Conservation (phyloP, 2,888 invertebrate species). For the Biston stratarius region DNA sequence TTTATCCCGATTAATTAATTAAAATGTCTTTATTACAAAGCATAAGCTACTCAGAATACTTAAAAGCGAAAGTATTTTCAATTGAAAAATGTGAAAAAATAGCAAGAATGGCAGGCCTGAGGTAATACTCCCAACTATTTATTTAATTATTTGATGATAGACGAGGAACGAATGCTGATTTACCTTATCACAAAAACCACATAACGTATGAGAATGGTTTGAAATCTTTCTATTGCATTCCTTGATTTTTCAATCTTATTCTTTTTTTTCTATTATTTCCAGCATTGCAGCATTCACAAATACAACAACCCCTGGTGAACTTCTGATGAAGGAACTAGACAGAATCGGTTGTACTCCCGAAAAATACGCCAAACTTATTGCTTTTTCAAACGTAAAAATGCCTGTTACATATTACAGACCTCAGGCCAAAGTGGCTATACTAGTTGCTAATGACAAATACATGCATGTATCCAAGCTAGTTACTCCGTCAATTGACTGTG, state of each 20-base stretch:
- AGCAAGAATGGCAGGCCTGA: slow-evolving; percentile 67
- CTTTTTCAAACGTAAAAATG: slow-evolving; percentile 56
- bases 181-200: no score
- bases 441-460: slow-evolving; percentile 79
- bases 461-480: slow-evolving; percentile 69
- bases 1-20: no score
- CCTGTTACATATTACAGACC: slow-evolving; percentile 70
- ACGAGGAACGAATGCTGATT: no score
- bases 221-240: no score
- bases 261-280: slow-evolving; percentile 16
- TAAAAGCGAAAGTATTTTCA: slow-evolving; percentile 61
- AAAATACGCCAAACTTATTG: slow-evolving; percentile 60
- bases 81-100: slow-evolving; percentile 71
- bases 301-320: slow-evolving; percentile 67
- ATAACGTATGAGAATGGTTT: background rate
- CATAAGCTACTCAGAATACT: slow-evolving; percentile 70
- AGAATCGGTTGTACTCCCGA: slow-evolving; percentile 62
- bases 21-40: slow-evolving; percentile 70
- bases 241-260: background rate
- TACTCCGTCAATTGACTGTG: slow-evolving; percentile 78
- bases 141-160: no score
- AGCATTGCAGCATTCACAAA: slow-evolving; percentile 62
- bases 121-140: slow-evolving; percentile 56
- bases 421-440: slow-evolving; percentile 73
- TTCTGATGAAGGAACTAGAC: slow-evolving; percentile 69